A percentile compares a stretch with the other conserved stretches of the same genome.
phyloP scores from a whole-genome alignment of 2,888 invertebrate species.

The Heliconius hortense region DNA sequence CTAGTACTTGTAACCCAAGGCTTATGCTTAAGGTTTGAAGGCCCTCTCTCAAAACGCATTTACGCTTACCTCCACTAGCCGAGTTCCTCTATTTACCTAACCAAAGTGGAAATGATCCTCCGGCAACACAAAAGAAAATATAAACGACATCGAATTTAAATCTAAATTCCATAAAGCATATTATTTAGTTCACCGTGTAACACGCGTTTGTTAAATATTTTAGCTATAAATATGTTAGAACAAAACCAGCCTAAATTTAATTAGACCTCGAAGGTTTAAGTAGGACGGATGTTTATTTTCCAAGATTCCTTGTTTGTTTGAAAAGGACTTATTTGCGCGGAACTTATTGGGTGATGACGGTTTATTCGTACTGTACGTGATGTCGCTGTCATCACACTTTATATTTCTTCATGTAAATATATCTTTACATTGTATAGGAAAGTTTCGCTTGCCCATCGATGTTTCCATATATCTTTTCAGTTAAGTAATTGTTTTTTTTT shows the following conservation, averaged over 20 bases:
- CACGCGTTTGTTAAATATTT: slow-evolving; percentile 25
- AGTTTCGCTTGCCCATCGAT: neutral
- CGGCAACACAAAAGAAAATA: no score
- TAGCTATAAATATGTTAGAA: slow-evolving; percentile 25
- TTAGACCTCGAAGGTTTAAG: slow-evolving; percentile 38
- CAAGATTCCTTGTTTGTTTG: slow-evolving; percentile 42
- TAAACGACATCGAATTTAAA: neutral
- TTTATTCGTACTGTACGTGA: slow-evolving; percentile 33
- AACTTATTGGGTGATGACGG: slow-evolving; percentile 40
- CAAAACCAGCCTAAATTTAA: slow-evolving; percentile 37
- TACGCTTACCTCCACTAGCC: no score
- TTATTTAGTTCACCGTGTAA: slow-evolving; percentile 8
- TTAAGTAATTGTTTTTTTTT: no score
- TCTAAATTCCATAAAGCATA: neutral
- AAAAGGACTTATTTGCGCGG: slow-evolving; percentile 40
- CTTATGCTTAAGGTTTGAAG: no score
- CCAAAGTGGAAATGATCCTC: no score
- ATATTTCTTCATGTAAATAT: neutral
- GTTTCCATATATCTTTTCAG: no score
- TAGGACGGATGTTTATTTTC: slow-evolving; percentile 39
- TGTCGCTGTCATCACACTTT: neutral
- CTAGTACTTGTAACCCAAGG: no score
- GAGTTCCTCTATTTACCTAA: no score
- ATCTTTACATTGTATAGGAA: neutral
- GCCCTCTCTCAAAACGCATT: no score